Percentiles rank a stretch among this genome's conserved stretches.
phyloP scores from a whole-genome alignment of 2,113 vertebrate species.

The Choloepus hoffmanni region DNA sequence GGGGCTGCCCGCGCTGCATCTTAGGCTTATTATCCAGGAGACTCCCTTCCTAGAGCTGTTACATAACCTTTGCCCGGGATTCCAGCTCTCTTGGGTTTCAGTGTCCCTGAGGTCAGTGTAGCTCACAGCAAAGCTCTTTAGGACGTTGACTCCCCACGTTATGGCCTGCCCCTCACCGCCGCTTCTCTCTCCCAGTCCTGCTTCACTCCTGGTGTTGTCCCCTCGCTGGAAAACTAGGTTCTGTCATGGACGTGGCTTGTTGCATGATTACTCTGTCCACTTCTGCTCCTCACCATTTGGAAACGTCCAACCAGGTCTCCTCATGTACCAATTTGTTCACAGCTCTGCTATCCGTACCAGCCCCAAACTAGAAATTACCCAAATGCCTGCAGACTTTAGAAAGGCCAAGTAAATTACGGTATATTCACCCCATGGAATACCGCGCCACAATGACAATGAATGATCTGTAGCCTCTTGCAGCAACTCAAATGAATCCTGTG shows the following conservation, averaged over 20 bases:
- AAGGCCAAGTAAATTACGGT: background rate
- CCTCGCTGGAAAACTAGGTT: background rate
- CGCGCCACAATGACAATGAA: background rate
- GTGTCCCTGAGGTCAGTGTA: background rate
- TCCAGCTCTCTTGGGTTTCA: background rate
- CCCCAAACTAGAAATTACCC: background rate
- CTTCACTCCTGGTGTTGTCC: background rate
- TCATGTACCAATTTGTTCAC: background rate
- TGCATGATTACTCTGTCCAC: background rate
- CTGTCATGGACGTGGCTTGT: background rate
- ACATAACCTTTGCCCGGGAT: background rate
- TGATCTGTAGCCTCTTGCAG: rapidly evolving
- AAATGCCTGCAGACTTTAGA: background rate
- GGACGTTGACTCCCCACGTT: background rate
- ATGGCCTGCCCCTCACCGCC: background rate
- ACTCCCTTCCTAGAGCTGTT: background rate
- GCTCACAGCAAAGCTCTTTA: background rate
- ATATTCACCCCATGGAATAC: no score
- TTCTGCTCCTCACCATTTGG: background rate
- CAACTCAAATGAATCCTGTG: background rate
- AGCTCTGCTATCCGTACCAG: background rate
- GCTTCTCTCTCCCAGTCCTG: background rate
- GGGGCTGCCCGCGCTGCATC: background rate
- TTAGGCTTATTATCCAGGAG: background rate
- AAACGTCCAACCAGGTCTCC: background rate